Percentiles rank a stretch among this genome's conserved stretches.
phyloP scores from a whole-genome alignment of 2,113 vertebrate genomes.

The Stomatorhinus ivindoensis region DNA sequence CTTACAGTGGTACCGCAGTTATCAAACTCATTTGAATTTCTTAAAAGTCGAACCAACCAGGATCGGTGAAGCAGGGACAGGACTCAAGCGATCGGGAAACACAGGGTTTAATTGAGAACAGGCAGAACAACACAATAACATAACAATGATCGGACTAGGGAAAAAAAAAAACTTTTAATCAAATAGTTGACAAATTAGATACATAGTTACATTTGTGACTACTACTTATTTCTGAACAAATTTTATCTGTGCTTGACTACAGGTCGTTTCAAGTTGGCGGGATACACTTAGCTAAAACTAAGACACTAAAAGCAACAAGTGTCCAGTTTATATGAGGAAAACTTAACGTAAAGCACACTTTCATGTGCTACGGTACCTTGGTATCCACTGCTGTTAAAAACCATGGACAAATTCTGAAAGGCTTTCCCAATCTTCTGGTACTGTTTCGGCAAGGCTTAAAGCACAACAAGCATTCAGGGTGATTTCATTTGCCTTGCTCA shows the following conservation, averaged over 20 bases:
- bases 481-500: neutral
- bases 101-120: no score
- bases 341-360: neutral
- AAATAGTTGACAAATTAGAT: neutral
- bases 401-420: conserved; percentile 82
- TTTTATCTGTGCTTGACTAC: neutral
- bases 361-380: conserved; percentile 67
- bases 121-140: no score
- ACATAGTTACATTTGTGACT: neutral
- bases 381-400: conserved; percentile 89
- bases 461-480: conserved; percentile 18
- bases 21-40: no score
- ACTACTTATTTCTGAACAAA: neutral
- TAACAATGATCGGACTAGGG: no score
- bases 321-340: neutral
- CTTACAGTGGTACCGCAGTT: neutral
- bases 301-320: no score
- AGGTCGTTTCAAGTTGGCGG: no score
- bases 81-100: no score
- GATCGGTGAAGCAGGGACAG: no score
- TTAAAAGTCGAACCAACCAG: no score
- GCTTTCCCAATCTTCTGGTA: conserved; percentile 97
- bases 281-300: neutral
- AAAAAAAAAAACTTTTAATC: neutral
- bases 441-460: conserved; percentile 86